Base-by-base conservation (phyloP, 2,113 vertebrate genomes). In the Hypomesus transpacificus region DNA sequence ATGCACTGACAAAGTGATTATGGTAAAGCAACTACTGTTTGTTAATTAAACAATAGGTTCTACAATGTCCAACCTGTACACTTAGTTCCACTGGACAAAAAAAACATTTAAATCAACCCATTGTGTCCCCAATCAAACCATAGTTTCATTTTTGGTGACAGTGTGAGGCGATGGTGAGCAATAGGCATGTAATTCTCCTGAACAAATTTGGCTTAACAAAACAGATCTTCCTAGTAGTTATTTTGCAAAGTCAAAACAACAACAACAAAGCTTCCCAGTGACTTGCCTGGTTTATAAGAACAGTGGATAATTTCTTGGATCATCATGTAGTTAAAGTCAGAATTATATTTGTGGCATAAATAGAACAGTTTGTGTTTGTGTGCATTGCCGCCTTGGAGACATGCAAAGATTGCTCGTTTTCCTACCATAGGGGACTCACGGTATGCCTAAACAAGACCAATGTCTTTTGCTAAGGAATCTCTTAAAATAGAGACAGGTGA, bases 81-180 rank as follows among this genome's bases (percentile, higher is more conserved):
- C 75, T 80, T 70, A 70, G 76, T 71, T 46, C 57, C 75, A 70
- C 77, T 59, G 66, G 57, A 74, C 78, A 74, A 53, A 75, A 70
- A 80, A 68, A 75, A 34, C 76, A 75, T 61, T 46, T 11, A 46
- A 80, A 77, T 78, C 71, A 78, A 69, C 83, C 85, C 81, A 69
- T 21, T 78, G 81, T 81, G 82, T 80, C 79, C 77, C 61, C 69
- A 24, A 54, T 71, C 71, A 71, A 75, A 75, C 81, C 77, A 64
- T 62, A 60, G 61, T 72, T 63, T 17, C 0, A 9, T 53, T 18
- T 78, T 67, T 73, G 22, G 76, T 74, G 83, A 80, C 82, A 81
- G 71, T 74, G 79, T 87, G 85, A 89, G 78, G 85, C 85, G 87
- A 88, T 73, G 58, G 75, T 63, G 56, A 14, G 76, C 66, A 80